Evolutionary conservation across 2,113 vertebrate species (phyloP).

Genomic region (Dendrocopos noguchii): DNA sequence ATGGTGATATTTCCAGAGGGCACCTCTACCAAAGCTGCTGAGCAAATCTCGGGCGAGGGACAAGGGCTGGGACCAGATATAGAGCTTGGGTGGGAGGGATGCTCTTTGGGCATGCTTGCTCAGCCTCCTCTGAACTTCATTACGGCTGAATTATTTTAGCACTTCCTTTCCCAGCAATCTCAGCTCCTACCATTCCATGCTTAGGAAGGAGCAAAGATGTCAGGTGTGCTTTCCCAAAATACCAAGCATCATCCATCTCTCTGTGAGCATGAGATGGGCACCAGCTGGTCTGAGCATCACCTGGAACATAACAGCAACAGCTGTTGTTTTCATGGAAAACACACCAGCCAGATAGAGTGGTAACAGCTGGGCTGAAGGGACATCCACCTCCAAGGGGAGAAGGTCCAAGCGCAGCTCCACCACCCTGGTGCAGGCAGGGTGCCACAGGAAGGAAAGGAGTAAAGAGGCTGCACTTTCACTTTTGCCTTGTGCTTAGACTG

Average conservation of each 20-base stretch:
- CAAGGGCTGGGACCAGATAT: accelerated
- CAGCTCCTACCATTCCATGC: background rate
- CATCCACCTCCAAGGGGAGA: background rate
- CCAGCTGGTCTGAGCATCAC: background rate
- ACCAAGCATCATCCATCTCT: background rate
- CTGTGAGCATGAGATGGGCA: background rate
- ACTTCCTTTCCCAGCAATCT: background rate
- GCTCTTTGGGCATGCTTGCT: background rate
- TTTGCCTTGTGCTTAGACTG: conserved; percentile 7
- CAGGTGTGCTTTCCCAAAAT: background rate
- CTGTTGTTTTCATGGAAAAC: background rate
- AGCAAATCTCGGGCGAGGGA: background rate
- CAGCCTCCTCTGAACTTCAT: background rate
- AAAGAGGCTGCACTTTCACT: conserved; percentile 40
- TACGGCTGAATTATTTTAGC: background rate
- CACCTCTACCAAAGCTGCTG: background rate
- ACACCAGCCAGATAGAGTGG: background rate
- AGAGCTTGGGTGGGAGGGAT: background rate
- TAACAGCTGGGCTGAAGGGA: background rate
- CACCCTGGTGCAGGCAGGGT: background rate
- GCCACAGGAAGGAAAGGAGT: accelerated
- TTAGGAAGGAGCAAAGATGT: background rate
- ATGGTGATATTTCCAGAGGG: accelerated
- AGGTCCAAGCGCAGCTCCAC: accelerated
- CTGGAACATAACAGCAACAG: background rate